Evolutionary conservation across 2,113 vertebrate genomes (phyloP).

Genomic region (Prietella phreatophila): DNA sequence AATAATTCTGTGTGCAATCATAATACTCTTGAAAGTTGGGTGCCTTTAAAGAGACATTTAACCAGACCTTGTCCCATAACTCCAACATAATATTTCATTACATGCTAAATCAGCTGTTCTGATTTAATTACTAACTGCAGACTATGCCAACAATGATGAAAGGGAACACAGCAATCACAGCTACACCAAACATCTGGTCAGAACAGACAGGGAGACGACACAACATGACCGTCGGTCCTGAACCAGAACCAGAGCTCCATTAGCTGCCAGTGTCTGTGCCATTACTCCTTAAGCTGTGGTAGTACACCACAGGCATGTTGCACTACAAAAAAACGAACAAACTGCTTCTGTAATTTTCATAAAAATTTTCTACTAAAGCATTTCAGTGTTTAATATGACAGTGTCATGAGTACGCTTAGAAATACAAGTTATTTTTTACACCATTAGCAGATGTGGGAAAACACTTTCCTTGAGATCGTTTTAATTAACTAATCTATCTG

Average conservation of each 20-base stretch:
- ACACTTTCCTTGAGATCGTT: not conserved
- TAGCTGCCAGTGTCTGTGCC: conserved; percentile 74
- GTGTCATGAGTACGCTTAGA: not conserved
- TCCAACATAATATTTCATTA: conserved; percentile 16
- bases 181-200: conserved; percentile 69
- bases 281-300: conserved; percentile 70
- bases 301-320: conserved; percentile 57
- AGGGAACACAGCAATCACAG: conserved; percentile 50
- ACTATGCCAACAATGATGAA: conserved; percentile 20
- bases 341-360: conserved; percentile 13
- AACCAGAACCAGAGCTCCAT: conserved; percentile 67
- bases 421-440: not conserved
- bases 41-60: not conserved
- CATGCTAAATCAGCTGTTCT: conserved; percentile 18
- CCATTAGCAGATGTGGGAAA: not conserved
- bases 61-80: not conserved
- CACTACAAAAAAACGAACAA: conserved; percentile 34
- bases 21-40: not conserved
- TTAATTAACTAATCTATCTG: not conserved
- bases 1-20: not conserved
- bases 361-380: not conserved
- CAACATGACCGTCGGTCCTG: conserved; percentile 69
- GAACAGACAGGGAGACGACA: conserved; percentile 68
- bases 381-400: conserved; percentile 9
- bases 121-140: conserved; percentile 36